These are phyloP conservation scores for Accipiter virgatus DNA, from an alignment of 2,113 vertebrate species.

Conservation along the genomic window DNA sequence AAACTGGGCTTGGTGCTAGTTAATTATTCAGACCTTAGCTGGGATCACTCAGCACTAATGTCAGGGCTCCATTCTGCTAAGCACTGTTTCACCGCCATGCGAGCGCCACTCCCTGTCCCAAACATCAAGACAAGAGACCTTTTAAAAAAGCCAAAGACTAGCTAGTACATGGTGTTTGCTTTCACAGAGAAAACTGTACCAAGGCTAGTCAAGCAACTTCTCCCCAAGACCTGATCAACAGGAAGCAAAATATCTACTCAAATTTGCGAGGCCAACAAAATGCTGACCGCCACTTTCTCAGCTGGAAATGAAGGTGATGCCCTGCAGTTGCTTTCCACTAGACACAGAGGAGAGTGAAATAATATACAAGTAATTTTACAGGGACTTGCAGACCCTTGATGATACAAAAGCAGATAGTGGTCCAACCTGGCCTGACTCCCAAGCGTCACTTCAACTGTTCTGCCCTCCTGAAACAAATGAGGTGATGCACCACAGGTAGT, in stretches of 20 bases:
- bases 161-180: not conserved
- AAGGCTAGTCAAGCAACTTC: not conserved
- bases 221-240: not conserved
- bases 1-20: not conserved
- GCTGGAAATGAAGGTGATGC: not conserved
- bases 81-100: not conserved
- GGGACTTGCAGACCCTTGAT: not conserved
- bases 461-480: not conserved
- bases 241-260: not conserved
- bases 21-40: slow-evolving; percentile 2
- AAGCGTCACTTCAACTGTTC: not conserved
- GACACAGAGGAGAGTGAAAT: not conserved
- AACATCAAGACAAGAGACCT: not conserved
- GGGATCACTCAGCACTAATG: not conserved
- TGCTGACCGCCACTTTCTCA: not conserved
- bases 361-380: not conserved
- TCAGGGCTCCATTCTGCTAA: not conserved
- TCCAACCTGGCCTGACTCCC: not conserved
- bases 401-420: not conserved
- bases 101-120: not conserved
- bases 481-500: not conserved
- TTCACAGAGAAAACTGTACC: not conserved
- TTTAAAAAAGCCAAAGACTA: not conserved
- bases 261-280: not conserved
- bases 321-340: not conserved